A percentile compares a stretch with the other conserved stretches of the same genome.
Conservation (phyloP, 2,888 invertebrate species). For the Tillus elongatus region DNA sequence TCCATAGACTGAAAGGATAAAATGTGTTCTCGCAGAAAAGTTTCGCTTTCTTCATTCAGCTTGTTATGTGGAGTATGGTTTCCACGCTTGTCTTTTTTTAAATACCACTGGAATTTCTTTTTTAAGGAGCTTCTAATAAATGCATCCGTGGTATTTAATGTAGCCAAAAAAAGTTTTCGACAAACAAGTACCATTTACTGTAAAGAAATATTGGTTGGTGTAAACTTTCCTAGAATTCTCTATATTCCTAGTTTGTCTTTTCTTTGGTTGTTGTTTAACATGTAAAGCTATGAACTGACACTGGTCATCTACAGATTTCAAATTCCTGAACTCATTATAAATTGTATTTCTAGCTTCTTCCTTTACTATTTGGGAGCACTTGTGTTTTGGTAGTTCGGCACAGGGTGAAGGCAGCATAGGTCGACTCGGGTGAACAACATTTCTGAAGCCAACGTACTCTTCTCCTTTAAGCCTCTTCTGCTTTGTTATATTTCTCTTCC, state of each 20-base stretch:
- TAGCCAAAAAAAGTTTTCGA: not conserved
- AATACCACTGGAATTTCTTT: not conserved
- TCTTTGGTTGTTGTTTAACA: not conserved
- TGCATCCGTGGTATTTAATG: not conserved
- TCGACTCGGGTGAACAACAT: not conserved
- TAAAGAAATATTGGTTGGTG: not conserved
- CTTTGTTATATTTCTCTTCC: not conserved
- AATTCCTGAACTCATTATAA: not conserved
- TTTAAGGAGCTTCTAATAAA: not conserved
- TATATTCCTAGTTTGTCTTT: not conserved
- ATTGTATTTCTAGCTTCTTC: not conserved
- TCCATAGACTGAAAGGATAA: slow-evolving; percentile 14
- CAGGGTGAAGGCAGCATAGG: not conserved
- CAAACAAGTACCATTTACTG: not conserved
- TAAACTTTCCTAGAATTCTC: slow-evolving; percentile 3
- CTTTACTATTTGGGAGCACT: not conserved
- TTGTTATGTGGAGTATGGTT: slow-evolving; percentile 9
- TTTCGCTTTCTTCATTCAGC: slow-evolving; percentile 9
- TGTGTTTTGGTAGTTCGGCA: not conserved
- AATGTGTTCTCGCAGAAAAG: slow-evolving; percentile 6
- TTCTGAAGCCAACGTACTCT: not conserved
- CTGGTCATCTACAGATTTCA: not conserved
- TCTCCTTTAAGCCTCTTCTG: not conserved
- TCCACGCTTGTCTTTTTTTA: not conserved
- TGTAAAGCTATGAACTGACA: not conserved